Evolutionary conservation across 1,140 invertebrate species (phyloP), one percentile per base, ranked within the genome.

Genomic region (Campodea augens): DNA sequence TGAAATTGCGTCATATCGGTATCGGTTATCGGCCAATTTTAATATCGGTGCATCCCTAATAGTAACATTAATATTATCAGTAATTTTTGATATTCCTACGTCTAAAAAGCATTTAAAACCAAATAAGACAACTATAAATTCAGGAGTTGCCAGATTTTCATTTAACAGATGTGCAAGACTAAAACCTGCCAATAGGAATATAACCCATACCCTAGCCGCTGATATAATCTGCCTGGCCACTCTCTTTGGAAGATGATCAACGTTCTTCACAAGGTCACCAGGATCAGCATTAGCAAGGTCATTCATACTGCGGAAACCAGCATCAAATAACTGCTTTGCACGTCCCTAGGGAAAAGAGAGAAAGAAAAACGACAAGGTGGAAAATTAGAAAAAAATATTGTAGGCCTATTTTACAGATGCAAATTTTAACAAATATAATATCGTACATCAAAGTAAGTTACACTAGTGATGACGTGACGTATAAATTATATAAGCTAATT

Each of bases 241-340:
- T 56, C 70, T 74, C 15, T 64, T 60, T 1, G 76, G 71, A 55
- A 92, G 68, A 57, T 83, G 77, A 43, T 78, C 67, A 5, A 92
- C 68, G 47, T 63, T 60, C 37, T 71, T 60, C 0, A 74, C 63
- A 37, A 91, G 63, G 13, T 73, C 63, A 5, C 69, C 62, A 0
- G 74, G 68, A 19, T 74, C 64, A 3, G 78, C 75, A 51, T 72
- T 73, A 13, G 86, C 86, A 41, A 93, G 67, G 41, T 72, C 73
- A 51, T 77, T 70, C 5, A 92, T 60, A 4, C 73, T 75, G 60
- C 73, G 78, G 60, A 71, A 92, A 0, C 89, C 89, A 19, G 82
- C 81, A 51, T 74, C 73, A 57, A 74, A 81, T 4, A 95, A 61
- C 58, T 90, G 84, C 45, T 73, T 72, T 0, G 90, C 90, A 49